Percentiles rank a stretch among this genome's conserved stretches.
Conservation (phyloP, 2,113 vertebrate genomes). For the Emydocephalus ijimae region DNA sequence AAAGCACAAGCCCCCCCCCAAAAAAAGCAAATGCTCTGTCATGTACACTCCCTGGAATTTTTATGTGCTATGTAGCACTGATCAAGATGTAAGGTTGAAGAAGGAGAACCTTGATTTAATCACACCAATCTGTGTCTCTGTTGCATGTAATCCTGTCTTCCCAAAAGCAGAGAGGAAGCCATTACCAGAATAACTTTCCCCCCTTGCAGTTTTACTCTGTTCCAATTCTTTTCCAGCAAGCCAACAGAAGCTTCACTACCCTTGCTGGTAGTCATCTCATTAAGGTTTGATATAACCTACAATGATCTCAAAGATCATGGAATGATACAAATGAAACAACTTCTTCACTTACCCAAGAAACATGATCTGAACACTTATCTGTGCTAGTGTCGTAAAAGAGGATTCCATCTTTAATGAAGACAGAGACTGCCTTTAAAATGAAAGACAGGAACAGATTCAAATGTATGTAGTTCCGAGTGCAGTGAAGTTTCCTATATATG, state of each 20-base stretch:
- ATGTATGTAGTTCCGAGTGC: constrained; percentile 93
- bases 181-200: not conserved
- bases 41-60: not conserved
- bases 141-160: too few relatives aligned
- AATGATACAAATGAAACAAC: not conserved
- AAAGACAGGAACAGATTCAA: constrained; percentile 93
- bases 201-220: not conserved
- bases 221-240: not conserved
- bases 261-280: not conserved
- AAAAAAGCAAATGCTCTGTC: not conserved
- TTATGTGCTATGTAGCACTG: not conserved
- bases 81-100: not conserved
- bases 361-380: constrained; percentile 65
- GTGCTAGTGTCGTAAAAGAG: constrained; percentile 76
- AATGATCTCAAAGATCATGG: not conserved
- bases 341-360: constrained; percentile 71
- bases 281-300: not conserved
- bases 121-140: not conserved
- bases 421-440: constrained; percentile 85
- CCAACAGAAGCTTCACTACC: not conserved
- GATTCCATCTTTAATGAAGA: constrained; percentile 85
- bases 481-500: constrained; percentile 83
- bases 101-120: not conserved
- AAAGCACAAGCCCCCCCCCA: not conserved
- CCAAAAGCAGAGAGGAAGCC: not conserved